Percentiles rank a stretch among this genome's conserved stretches.
Conservation (phyloP, 2,113 vertebrate species). For the Grallaria varia region DNA sequence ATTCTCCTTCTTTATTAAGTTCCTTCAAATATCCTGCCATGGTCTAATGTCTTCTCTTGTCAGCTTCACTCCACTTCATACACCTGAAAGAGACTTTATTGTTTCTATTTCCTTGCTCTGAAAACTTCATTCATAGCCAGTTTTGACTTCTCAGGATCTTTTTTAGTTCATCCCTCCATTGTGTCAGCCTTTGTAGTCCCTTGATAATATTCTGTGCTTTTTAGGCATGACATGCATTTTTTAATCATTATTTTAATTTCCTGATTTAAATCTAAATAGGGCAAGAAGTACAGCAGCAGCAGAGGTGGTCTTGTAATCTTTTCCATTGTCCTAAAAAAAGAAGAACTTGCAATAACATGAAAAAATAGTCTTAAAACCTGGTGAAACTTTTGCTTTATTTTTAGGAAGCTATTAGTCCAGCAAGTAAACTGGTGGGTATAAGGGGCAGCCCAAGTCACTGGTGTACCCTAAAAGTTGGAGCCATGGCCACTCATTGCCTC, state of each 20-base stretch:
- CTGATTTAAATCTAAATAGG: constrained; percentile 4
- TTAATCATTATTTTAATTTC: constrained; percentile 11
- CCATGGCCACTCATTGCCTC: not conserved
- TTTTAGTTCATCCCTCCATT: not conserved
- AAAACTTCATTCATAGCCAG: constrained; percentile 14
- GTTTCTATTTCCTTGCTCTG: constrained; percentile 18
- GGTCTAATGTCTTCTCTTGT: constrained; percentile 28
- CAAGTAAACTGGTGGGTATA: not conserved
- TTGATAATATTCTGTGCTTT: not conserved
- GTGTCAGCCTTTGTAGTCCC: not conserved
- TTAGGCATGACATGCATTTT: not conserved
- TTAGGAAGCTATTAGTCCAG: not conserved
- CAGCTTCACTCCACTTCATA: constrained; percentile 5
- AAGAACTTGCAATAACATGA: not conserved
- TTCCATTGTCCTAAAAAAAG: not conserved
- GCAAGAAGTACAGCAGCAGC: not conserved
- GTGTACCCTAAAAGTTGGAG: not conserved
- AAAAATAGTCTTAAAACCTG: not conserved
- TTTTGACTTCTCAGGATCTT: not conserved
- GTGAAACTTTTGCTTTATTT: not conserved
- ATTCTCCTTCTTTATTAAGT: constrained; percentile 41
- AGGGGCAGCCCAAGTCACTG: not conserved
- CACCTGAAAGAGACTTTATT: constrained; percentile 29
- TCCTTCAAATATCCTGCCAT: constrained; percentile 11
- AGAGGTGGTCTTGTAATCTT: not conserved